These are phyloP conservation scores for Galendromus occidentalis DNA, from an alignment of 1,140 invertebrate species.

Conservation along the genomic window DNA sequence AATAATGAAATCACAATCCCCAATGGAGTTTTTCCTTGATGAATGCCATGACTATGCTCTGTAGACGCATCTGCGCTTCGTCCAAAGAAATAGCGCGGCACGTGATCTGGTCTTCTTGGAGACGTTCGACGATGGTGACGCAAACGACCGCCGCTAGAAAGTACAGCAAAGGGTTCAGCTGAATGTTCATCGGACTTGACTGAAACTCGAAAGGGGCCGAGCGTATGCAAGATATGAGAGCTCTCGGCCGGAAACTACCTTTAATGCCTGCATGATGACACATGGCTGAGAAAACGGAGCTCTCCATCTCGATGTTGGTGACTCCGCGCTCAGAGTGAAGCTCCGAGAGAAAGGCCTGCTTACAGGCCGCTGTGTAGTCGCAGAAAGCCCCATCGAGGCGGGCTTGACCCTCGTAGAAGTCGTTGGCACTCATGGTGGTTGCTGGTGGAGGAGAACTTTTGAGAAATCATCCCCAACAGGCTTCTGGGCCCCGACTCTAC, in stretches of 20 bases:
- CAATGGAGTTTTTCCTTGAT: not conserved
- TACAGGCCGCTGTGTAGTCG: conserved; percentile 69
- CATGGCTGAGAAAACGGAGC: conserved; percentile 69
- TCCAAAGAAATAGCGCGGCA: not conserved
- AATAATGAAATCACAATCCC: not conserved
- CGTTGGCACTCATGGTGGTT: conserved; percentile 84
- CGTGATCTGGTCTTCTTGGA: conserved; percentile 76
- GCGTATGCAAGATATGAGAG: no score
- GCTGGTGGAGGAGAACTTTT: not conserved
- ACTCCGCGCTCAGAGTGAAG: conserved; percentile 51
- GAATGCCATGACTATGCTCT: not conserved
- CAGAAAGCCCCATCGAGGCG: conserved; percentile 91
- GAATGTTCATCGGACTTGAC: not conserved
- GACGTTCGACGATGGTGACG: conserved; percentile 69
- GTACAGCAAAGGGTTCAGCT: not conserved
- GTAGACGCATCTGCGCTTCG: not conserved
- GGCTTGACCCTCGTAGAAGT: conserved; percentile 87
- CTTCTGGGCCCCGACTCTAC: no score
- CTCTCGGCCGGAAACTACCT: no score
- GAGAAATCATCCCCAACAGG: no score
- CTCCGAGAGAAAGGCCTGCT: conserved; percentile 61
- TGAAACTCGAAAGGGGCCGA: no score
- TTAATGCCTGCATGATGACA: conserved; percentile 79
- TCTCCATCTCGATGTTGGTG: conserved; percentile 96
- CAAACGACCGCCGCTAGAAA: conserved; percentile 63